Evolutionary conservation across 2,797 vertebrate species (phyloP).

Genomic region (Takifugu ocellatus): DNA sequence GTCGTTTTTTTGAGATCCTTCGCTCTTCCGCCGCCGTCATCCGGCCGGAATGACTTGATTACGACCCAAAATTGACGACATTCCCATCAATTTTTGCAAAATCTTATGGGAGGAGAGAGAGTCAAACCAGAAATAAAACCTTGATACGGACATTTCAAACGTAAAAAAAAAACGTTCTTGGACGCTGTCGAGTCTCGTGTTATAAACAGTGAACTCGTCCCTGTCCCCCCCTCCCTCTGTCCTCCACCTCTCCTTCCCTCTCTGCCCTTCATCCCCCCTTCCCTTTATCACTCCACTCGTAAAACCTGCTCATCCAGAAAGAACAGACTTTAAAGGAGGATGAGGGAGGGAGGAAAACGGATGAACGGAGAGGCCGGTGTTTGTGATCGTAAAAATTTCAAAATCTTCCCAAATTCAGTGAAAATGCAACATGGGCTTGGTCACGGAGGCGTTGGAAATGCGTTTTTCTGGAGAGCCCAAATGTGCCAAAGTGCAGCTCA

Average conservation of each 20-base stretch:
- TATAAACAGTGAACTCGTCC: conserved; percentile 50
- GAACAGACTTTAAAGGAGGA: conserved; percentile 66
- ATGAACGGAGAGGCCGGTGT: neutral
- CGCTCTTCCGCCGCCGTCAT: neutral
- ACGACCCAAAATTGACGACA: neutral
- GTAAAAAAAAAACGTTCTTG: conserved; percentile 46
- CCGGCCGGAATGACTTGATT: neutral
- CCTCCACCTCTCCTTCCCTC: conserved; percentile 70
- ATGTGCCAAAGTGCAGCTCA: neutral
- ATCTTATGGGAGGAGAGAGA: conserved; percentile 8
- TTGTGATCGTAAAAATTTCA: conserved; percentile 1
- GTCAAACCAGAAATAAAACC: conserved; percentile 29
- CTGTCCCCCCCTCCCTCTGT: conserved; percentile 38
- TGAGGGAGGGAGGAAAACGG: conserved; percentile 25
- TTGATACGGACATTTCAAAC: conserved; percentile 30
- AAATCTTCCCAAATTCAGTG: neutral
- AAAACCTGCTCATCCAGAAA: conserved; percentile 72
- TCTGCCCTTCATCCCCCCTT: conserved; percentile 66
- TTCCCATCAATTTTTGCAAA: no score
- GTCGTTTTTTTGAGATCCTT: neutral
- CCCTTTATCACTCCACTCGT: conserved; percentile 69
- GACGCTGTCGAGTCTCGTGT: conserved; percentile 33
- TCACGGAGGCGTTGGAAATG: neutral
- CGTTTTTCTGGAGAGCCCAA: conserved; percentile 4
- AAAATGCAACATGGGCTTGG: neutral